Conservation (phyloP, 2,888 invertebrate species). For the Ennomos quercinarius region DNA sequence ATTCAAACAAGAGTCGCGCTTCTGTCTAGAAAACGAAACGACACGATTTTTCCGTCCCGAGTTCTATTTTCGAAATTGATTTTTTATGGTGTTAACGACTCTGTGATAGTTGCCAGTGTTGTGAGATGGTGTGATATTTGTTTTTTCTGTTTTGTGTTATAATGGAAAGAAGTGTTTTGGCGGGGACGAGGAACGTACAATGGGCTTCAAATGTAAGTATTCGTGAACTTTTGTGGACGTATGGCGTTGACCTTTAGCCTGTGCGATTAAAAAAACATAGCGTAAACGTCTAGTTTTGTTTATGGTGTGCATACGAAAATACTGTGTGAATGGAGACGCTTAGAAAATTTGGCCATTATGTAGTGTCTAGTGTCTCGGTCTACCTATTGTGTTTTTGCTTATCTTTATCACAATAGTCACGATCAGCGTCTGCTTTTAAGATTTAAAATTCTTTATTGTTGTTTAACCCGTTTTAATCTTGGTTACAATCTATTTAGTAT, state of each 20-base stretch:
- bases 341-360: constrained; percentile 14
- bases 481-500: too few species aligned
- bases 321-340: background rate
- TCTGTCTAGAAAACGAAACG: constrained; percentile 68
- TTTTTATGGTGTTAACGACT: constrained; percentile 46
- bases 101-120: constrained; percentile 44
- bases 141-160: constrained; percentile 54
- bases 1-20: constrained; percentile 59
- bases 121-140: constrained; percentile 78
- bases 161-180: constrained; percentile 81
- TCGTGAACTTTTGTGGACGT: constrained; percentile 14
- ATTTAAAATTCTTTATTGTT: constrained; percentile 4
- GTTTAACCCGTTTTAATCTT: background rate
- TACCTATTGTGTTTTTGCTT: constrained; percentile 26
- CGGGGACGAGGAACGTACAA: constrained; percentile 72
- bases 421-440: constrained; percentile 30
- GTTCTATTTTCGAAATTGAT: constrained; percentile 57
- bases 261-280: constrained; percentile 20
- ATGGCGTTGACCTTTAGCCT: constrained; percentile 50
- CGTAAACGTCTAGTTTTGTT: constrained; percentile 16
- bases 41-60: constrained; percentile 48
- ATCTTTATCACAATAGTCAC: constrained; percentile 30
- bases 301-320: constrained; percentile 22
- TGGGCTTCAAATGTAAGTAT: constrained; percentile 80
- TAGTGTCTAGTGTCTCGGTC: too few species aligned